These are phyloP conservation scores for Imbricaverruca yamaguchii DNA, from an alignment of 2,888 invertebrate species.

Conservation along the genomic window DNA sequence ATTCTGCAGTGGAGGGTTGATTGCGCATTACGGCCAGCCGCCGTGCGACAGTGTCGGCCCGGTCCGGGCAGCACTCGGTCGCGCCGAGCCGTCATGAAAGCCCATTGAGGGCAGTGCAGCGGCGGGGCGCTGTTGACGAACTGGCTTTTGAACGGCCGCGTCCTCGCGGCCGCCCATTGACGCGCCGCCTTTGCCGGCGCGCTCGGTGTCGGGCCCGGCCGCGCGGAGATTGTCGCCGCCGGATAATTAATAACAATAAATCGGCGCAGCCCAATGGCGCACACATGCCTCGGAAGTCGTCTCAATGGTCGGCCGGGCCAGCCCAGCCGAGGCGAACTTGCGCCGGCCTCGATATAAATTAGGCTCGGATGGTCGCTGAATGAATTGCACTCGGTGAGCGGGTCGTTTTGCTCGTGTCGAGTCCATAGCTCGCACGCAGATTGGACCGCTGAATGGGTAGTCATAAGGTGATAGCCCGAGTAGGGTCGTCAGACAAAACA, in stretches of 20 bases:
- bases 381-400: background rate
- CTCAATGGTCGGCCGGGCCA: background rate
- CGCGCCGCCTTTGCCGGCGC: background rate
- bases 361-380: background rate
- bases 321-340: background rate
- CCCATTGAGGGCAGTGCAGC: background rate
- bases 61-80: background rate
- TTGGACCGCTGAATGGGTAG: too few relatives aligned
- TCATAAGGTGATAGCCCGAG: too few relatives aligned
- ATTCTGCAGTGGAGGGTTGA: background rate
- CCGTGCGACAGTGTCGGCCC: background rate
- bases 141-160: background rate
- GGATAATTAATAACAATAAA: conserved; percentile 19
- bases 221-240: background rate
- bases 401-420: background rate
- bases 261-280: background rate
- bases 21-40: background rate
- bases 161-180: background rate
- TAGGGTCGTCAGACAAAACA: too few relatives aligned
- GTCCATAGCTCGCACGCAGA: too few relatives aligned
- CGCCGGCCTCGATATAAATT: conserved; percentile 9
- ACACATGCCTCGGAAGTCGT: background rate
- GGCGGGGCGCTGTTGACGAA: background rate
- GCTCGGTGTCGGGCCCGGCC: background rate
- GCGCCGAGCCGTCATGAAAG: background rate